A percentile compares a stretch with the other conserved stretches of the same genome.
These are phyloP conservation scores for Galeruca laticollis DNA, from an alignment of 2,888 invertebrate genomes.

Conservation along the genomic window DNA sequence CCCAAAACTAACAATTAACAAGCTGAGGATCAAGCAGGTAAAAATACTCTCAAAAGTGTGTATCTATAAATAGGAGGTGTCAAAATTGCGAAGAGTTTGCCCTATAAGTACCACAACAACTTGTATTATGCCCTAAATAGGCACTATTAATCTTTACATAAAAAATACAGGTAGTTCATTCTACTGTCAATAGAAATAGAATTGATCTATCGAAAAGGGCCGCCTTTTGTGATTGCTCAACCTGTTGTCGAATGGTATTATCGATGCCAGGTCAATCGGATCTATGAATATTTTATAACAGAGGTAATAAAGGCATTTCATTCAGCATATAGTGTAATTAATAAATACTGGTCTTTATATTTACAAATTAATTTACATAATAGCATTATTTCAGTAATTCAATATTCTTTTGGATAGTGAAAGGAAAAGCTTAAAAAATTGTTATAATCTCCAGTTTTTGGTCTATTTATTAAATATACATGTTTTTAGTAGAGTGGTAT, in stretches of 20 bases:
- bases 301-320: not conserved
- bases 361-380: too few relatives aligned
- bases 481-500: too few relatives aligned
- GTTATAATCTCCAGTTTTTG: too few relatives aligned
- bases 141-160: constrained; percentile 41
- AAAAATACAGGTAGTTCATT: constrained; percentile 47
- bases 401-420: too few relatives aligned
- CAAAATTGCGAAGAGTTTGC: constrained; percentile 36
- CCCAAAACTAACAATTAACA: constrained; percentile 6
- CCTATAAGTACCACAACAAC: constrained; percentile 35
- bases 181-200: constrained; percentile 58
- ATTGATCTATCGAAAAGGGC: constrained; percentile 58
- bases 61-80: constrained; percentile 34
- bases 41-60: constrained; percentile 25
- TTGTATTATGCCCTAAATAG: constrained; percentile 30
- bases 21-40: constrained; percentile 15
- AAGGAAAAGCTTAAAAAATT: too few relatives aligned
- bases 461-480: too few relatives aligned
- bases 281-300: constrained; percentile 27
- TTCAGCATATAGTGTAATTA: not conserved
- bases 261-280: constrained; percentile 19
- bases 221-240: constrained; percentile 33
- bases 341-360: too few relatives aligned
- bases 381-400: too few relatives aligned
- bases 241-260: constrained; percentile 28